A percentile compares a stretch with the other conserved stretches of the same genome.
These are phyloP conservation scores for Onthophagus taurus DNA, from an alignment of 1,140 invertebrate genomes.

Conservation along the genomic window DNA sequence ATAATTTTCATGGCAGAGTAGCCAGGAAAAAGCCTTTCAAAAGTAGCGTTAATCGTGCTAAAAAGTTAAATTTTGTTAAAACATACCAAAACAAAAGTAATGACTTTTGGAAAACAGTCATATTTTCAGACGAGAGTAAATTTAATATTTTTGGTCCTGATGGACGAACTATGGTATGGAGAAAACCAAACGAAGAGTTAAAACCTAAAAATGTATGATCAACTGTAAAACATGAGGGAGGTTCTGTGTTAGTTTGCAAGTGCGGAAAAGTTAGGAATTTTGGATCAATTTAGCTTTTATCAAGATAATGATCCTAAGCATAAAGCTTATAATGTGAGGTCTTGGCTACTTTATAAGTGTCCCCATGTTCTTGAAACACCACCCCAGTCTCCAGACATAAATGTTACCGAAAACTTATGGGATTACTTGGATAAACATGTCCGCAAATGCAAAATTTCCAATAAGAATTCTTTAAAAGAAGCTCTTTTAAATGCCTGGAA, in stretches of 20 bases:
- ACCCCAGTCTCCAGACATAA: slow-evolving; percentile 18
- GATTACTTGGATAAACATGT: neutral
- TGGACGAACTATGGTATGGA: neutral
- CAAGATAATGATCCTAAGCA: slow-evolving; percentile 10
- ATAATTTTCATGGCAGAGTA: neutral
- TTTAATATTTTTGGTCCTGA: slow-evolving; percentile 1
- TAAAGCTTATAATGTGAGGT: neutral
- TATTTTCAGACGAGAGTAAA: slow-evolving; percentile 2
- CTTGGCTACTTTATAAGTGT: slow-evolving; percentile 6
- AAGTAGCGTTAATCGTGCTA: neutral
- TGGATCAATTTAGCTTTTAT: slow-evolving; percentile 10
- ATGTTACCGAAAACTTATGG: slow-evolving; percentile 20
- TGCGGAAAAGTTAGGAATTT: slow-evolving; percentile 20
- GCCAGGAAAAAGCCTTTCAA: neutral
- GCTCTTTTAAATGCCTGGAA: neutral
- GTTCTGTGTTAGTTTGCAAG: slow-evolving; percentile 4
- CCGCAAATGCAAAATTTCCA: neutral
- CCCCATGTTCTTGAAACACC: neutral
- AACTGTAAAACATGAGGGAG: slow-evolving; percentile 3
- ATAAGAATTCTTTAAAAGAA: neutral
- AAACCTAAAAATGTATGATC: neutral
- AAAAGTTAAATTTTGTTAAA: neutral
- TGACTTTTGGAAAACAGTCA: neutral
- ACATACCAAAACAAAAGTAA: neutral
- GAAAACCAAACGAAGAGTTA: slow-evolving; percentile 2